Conservation (phyloP, 2,797 vertebrate genomes). For the Zalophus californianus region DNA sequence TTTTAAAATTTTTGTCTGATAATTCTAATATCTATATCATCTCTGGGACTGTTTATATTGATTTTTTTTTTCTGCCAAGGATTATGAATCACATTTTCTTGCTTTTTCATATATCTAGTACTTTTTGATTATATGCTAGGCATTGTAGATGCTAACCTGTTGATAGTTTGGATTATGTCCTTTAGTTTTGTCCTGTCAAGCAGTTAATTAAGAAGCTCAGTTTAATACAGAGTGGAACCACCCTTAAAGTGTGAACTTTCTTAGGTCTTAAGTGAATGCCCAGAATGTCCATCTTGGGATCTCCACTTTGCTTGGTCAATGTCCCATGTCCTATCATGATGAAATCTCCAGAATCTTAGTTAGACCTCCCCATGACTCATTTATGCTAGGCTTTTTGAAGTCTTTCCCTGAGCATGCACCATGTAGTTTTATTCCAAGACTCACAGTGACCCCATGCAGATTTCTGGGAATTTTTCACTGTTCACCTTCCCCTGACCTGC, state of each 20-base stretch:
- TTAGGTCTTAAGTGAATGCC: neutral
- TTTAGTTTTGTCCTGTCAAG: neutral
- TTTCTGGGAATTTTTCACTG: conserved; percentile 5
- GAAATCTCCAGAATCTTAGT: neutral
- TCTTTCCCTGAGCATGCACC: neutral
- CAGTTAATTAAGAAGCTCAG: neutral
- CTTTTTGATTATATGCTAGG: neutral
- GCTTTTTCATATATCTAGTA: conserved; percentile 15
- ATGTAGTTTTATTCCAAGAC: neutral
- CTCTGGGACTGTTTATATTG: neutral
- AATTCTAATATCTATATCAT: neutral
- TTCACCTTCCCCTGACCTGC: neutral
- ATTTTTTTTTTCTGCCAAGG: neutral
- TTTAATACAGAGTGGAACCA: neutral
- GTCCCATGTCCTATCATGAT: neutral
- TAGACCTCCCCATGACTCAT: neutral
- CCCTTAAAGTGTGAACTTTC: neutral
- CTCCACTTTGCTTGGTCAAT: neutral
- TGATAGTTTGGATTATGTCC: neutral
- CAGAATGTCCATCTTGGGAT: too few relatives aligned
- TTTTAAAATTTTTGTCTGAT: neutral
- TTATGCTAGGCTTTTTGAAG: neutral
- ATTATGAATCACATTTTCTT: conserved; percentile 22
- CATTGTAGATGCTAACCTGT: neutral
- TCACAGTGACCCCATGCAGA: neutral